Conservation (phyloP, 2,888 invertebrate genomes). For the Melinaea marsaeus region DNA sequence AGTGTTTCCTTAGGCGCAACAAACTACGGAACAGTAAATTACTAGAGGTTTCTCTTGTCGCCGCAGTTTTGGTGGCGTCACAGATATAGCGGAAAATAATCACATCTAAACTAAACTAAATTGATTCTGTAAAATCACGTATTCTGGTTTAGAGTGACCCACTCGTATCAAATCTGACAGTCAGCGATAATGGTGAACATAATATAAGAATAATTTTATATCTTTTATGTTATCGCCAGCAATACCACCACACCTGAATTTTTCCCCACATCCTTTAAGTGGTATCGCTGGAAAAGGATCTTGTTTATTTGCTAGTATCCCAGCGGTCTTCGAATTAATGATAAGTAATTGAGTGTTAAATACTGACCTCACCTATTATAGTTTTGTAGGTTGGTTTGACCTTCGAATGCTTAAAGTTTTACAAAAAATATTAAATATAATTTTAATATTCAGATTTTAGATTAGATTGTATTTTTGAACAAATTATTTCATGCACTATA, state of each 20-base stretch:
- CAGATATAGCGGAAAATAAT: conserved; percentile 29
- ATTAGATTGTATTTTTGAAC: no score
- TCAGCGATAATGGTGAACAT: no score
- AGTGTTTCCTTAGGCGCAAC: conserved; percentile 54
- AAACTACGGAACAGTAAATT: conserved; percentile 51
- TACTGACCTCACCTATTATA: not conserved
- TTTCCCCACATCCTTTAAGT: conserved; percentile 47
- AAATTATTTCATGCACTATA: no score
- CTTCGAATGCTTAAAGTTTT: no score
- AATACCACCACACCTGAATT: conserved; percentile 25
- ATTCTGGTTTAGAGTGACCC: no score
- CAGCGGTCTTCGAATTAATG: conserved; percentile 44
- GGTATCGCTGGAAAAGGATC: conserved; percentile 49
- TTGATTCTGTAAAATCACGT: not conserved
- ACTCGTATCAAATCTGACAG: no score
- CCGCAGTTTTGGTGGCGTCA: conserved; percentile 35
- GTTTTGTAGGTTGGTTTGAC: no score
- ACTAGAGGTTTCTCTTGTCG: conserved; percentile 49
- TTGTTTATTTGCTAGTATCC: conserved; percentile 47
- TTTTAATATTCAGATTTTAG: no score
- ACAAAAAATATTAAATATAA: no score
- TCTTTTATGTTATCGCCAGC: conserved; percentile 13
- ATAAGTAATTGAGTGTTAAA: conserved; percentile 26
- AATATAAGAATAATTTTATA: not conserved
- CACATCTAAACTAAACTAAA: conserved; percentile 5